Evolutionary conservation across 2,888 invertebrate genomes (phyloP).

Genomic region (Campoplex nolae): DNA sequence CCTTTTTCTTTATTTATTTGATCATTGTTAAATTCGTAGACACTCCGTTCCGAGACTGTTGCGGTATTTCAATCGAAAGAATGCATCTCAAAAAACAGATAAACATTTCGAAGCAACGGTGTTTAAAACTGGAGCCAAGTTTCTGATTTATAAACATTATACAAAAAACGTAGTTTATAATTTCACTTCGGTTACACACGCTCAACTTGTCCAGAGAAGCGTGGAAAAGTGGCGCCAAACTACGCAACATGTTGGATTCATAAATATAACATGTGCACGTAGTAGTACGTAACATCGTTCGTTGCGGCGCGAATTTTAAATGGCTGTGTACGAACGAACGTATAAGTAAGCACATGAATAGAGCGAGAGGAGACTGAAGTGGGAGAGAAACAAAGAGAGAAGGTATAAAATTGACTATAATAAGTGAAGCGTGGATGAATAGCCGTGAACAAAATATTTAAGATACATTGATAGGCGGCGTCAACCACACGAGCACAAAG

Average conservation of each 20-base stretch:
- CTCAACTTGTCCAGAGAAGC: not conserved
- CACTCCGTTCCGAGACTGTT: not conserved
- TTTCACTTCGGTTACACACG: not conserved
- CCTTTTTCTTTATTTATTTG: not conserved
- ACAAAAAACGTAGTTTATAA: not conserved
- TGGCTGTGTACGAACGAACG: constrained; percentile 4
- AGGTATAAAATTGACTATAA: constrained; percentile 30
- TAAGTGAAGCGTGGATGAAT: constrained; percentile 57
- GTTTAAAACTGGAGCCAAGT: not conserved
- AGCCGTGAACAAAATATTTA: constrained; percentile 54
- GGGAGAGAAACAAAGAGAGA: constrained; percentile 5
- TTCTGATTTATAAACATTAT: not conserved
- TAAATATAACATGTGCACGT: constrained; percentile 17
- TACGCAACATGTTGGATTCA: constrained; percentile 21
- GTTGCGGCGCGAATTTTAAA: constrained; percentile 39
- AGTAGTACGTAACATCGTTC: constrained; percentile 33
- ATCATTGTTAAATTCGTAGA: not conserved
- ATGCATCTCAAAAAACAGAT: not conserved
- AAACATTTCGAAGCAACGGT: not conserved
- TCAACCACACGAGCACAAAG: constrained; percentile 34
- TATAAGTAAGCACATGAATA: not conserved
- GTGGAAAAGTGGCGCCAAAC: constrained; percentile 35
- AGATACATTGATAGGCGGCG: constrained; percentile 40
- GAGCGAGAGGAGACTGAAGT: not conserved
- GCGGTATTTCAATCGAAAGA: not conserved